phyloP scores from a whole-genome alignment of 2,888 invertebrate species.

The Notodonta ziczac region DNA sequence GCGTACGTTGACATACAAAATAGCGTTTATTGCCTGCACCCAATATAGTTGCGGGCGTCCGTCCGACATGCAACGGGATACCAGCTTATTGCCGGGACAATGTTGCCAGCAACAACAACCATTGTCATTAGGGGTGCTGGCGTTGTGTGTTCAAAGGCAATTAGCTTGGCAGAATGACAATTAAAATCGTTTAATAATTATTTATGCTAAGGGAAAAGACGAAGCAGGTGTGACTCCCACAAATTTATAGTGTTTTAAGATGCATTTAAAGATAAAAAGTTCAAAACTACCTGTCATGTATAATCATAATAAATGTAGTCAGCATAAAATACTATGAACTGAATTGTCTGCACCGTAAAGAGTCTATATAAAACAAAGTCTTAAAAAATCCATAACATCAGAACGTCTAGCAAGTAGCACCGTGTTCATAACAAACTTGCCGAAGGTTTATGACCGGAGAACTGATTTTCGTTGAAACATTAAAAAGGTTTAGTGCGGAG shows the following conservation, averaged over 20 bases:
- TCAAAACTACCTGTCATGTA: too few species aligned
- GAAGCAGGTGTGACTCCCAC: too few species aligned
- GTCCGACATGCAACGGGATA: slow-evolving; percentile 10
- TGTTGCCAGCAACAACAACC: background rate
- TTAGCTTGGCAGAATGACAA: too few species aligned
- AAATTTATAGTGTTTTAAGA: too few species aligned
- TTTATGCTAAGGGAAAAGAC: too few species aligned
- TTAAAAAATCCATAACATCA: background rate
- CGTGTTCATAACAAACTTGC: slow-evolving; percentile 1
- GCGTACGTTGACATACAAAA: slow-evolving; percentile 53
- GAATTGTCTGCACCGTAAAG: too few species aligned
- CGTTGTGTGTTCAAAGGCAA: too few species aligned
- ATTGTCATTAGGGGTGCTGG: slow-evolving; percentile 4
- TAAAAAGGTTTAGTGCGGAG: slow-evolving; percentile 3
- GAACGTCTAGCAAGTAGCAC: background rate
- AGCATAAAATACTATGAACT: too few species aligned
- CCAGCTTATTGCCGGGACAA: slow-evolving; percentile 6
- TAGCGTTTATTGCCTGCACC: slow-evolving; percentile 47
- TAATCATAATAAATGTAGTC: too few species aligned
- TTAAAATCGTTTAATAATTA: too few species aligned
- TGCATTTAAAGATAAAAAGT: too few species aligned
- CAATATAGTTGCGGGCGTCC: slow-evolving; percentile 20
- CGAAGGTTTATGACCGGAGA: background rate
- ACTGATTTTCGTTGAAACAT: slow-evolving; percentile 6
- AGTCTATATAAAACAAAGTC: background rate